A percentile compares a stretch with the other conserved stretches of the same genome.
Conservation (phyloP, 2,113 vertebrate species). For the Madoqua kirkii region DNA sequence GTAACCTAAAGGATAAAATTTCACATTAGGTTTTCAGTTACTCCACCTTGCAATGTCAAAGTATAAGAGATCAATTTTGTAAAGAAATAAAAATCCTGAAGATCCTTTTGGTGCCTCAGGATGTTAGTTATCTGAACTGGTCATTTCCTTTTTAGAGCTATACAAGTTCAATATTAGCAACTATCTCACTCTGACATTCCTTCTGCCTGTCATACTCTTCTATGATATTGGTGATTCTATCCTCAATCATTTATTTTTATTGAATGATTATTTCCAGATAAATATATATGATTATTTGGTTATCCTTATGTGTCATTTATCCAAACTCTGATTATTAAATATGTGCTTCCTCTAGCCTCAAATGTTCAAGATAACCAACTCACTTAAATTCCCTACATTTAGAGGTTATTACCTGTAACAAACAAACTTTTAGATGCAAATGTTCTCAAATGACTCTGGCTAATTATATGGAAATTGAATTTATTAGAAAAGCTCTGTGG, state of each 20-base stretch:
- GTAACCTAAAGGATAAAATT: neutral
- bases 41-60: neutral
- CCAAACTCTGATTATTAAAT: neutral
- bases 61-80: neutral
- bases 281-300: neutral
- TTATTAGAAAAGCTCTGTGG: neutral
- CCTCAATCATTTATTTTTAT: neutral
- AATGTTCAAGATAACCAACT: neutral
- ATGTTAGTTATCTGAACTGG: neutral
- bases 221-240: neutral
- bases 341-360: neutral
- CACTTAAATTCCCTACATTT: neutral
- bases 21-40: neutral
- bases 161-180: neutral
- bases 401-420: neutral
- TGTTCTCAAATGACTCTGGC: neutral
- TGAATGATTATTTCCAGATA: neutral
- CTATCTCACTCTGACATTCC: neutral
- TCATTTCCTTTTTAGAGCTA: neutral
- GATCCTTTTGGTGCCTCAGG: neutral
- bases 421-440: neutral
- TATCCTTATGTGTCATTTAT: neutral
- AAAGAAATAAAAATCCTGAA: neutral
- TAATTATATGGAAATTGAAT: neutral
- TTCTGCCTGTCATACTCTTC: neutral